Conservation (phyloP, 2,888 invertebrate species). For the Agrilus mali region DNA sequence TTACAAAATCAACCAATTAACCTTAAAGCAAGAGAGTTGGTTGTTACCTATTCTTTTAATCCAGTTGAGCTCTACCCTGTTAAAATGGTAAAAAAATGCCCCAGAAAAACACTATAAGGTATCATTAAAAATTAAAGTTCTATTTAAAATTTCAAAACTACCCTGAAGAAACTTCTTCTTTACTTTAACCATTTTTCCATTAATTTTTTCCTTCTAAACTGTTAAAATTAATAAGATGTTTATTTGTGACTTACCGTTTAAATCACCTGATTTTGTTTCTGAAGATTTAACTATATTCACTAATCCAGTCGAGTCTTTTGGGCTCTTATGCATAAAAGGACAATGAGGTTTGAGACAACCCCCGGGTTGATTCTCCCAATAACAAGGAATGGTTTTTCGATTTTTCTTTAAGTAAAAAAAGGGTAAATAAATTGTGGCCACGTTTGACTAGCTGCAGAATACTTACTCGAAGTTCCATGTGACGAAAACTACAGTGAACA, state of each 20-base stretch:
- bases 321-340: conserved; percentile 59
- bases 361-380: conserved; percentile 75
- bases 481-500: conserved; percentile 66
- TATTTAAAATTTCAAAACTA: no score
- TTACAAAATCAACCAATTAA: background rate
- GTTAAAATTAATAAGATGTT: no score
- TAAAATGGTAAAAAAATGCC: no score
- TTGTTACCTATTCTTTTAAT: no score
- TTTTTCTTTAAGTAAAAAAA: conserved; percentile 50
- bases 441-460: conserved; percentile 9
- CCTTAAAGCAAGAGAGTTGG: no score
- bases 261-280: conserved; percentile 12
- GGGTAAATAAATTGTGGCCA: background rate
- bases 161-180: no score
- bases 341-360: conserved; percentile 80
- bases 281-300: conserved; percentile 16
- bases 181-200: no score
- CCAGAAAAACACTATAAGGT: no score
- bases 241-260: conserved; percentile 1
- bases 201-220: no score
- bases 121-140: no score
- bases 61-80: no score
- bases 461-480: conserved; percentile 70
- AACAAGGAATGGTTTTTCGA: conserved; percentile 70
- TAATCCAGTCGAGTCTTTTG: conserved; percentile 19